A percentile compares a stretch with the other conserved stretches of the same genome.
These are phyloP conservation scores for Erynnis tages DNA, from an alignment of 2,888 invertebrate species.

Conservation along the genomic window DNA sequence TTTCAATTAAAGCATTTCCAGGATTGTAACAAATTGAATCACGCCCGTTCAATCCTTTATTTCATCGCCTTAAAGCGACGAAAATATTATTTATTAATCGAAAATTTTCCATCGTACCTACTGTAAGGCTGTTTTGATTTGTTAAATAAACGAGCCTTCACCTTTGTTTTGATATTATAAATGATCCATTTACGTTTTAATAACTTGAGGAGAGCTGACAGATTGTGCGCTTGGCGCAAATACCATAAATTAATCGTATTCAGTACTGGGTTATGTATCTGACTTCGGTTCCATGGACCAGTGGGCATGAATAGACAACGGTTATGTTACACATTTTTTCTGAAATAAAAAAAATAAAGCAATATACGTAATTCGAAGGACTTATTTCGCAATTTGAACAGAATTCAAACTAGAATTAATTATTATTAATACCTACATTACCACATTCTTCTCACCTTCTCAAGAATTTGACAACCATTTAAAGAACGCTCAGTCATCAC, in stretches of 20 bases:
- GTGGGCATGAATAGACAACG: no score
- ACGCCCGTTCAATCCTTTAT: conserved; percentile 73
- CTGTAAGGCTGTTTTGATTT: conserved; percentile 52
- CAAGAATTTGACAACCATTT: no score
- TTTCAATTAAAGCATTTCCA: conserved; percentile 71
- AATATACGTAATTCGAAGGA: no score
- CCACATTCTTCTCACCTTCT: no score
- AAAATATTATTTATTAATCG: conserved; percentile 76
- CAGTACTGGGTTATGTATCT: no score
- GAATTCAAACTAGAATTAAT: no score
- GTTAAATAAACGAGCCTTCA: conserved; percentile 40
- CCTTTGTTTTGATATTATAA: conserved; percentile 27
- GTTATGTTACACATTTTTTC: no score
- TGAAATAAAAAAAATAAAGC: no score
- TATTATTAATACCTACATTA: no score
- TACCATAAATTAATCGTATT: background rate
- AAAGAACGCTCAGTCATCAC: no score
- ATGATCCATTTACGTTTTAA: conserved; percentile 35
- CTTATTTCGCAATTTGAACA: no score
- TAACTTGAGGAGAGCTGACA: conserved; percentile 30
- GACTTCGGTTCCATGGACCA: no score
- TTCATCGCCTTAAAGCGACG: conserved; percentile 65
- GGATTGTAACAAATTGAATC: conserved; percentile 75
- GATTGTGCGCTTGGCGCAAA: conserved; percentile 17
- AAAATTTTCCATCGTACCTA: conserved; percentile 60